phyloP scores from a whole-genome alignment of 2,113 vertebrate genomes.

The Apeltes quadracus region DNA sequence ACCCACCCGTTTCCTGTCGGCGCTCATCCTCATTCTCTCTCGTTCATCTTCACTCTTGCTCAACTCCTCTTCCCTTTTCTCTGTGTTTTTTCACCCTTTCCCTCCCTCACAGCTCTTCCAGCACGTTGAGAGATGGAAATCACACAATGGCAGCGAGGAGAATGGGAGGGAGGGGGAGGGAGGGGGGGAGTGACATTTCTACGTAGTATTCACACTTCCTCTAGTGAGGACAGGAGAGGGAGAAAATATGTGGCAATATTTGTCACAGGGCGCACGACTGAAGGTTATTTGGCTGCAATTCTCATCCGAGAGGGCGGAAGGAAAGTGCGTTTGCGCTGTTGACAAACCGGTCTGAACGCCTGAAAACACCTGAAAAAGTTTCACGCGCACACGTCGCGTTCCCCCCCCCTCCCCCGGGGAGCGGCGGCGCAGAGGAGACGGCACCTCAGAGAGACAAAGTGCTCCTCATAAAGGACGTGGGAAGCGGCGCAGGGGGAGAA shows the following conservation, averaged over 20 bases:
- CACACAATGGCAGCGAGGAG: conserved; percentile 55
- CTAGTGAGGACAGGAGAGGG: conserved; percentile 39
- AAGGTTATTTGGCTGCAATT: conserved; percentile 24
- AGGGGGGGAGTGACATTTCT: conserved; percentile 45
- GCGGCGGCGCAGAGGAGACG: conserved; percentile 49
- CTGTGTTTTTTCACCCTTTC: conserved; percentile 33
- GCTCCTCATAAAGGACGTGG: conserved; percentile 70
- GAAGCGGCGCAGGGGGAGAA: conserved; percentile 44
- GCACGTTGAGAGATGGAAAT: conserved; percentile 66
- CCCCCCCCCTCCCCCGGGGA: conserved; percentile 47
- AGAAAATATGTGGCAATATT: conserved; percentile 44
- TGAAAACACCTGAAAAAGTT: conserved; percentile 45
- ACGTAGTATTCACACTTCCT: conserved; percentile 62
- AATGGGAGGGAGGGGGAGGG: neutral
- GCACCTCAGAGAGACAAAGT: conserved; percentile 60
- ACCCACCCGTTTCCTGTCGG: conserved; percentile 61
- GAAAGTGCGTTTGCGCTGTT: neutral
- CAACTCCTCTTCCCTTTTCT: conserved; percentile 37
- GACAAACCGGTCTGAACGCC: conserved; percentile 23
- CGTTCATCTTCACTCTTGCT: conserved; percentile 54
- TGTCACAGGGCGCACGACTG: conserved; percentile 39
- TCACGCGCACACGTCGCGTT: conserved; percentile 19
- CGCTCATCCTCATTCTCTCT: conserved; percentile 63
- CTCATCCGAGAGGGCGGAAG: conserved; percentile 19
- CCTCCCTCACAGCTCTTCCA: conserved; percentile 62